Percentiles rank a stretch among this genome's conserved stretches.
Evolutionary conservation across 2,113 vertebrate species (phyloP).

Genomic region (Eubucco bourcierii): DNA sequence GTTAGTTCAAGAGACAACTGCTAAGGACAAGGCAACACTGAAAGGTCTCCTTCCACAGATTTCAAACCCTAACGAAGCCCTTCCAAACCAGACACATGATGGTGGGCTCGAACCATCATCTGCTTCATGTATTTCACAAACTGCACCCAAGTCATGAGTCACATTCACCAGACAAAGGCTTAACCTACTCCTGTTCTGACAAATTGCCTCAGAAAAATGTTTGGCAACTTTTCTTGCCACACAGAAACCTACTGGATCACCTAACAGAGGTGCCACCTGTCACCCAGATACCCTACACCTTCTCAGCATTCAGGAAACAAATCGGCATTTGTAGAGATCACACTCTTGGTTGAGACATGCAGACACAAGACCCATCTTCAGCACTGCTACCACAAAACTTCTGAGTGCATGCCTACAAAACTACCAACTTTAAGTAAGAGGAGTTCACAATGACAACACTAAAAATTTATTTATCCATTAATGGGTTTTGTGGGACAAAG

Average conservation of each 20-base stretch:
- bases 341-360: accelerated
- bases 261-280: background rate
- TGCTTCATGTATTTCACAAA: background rate
- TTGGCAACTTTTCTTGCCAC: background rate
- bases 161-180: accelerated
- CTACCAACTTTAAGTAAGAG: background rate
- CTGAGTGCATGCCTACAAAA: background rate
- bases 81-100: background rate
- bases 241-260: background rate
- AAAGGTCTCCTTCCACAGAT: background rate
- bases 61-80: background rate
- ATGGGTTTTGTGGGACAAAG: background rate
- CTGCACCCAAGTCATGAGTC: accelerated
- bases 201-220: accelerated
- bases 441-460: background rate
- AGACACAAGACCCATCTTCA: background rate
- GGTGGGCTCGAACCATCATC: background rate
- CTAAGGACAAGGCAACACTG: background rate
- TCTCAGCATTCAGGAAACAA: background rate
- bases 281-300: background rate
- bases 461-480: background rate
- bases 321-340: accelerated
- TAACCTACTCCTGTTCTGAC: background rate
- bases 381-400: background rate
- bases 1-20: background rate